These are phyloP conservation scores for Zosterops pallidus DNA, from an alignment of 2,113 vertebrate genomes.

Conservation along the genomic window DNA sequence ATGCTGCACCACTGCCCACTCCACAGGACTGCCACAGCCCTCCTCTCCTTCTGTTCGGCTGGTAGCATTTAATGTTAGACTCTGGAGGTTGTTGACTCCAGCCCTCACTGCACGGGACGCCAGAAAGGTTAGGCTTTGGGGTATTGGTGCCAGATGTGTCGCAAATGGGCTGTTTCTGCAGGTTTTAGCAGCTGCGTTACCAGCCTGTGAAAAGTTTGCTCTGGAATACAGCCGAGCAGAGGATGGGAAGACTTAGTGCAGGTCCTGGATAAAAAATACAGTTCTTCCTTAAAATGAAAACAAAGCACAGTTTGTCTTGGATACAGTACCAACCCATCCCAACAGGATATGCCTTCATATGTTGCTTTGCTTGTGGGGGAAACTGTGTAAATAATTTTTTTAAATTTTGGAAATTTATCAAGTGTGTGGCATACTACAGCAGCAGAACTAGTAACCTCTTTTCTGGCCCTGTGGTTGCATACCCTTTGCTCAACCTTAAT, in stretches of 20 bases:
- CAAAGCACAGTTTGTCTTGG: neutral
- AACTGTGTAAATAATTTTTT: neutral
- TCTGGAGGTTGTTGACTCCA: neutral
- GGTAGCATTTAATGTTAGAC: neutral
- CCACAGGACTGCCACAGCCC: fast-evolving
- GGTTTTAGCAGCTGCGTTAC: neutral
- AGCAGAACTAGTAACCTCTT: neutral
- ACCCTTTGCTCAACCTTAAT: neutral
- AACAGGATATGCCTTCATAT: neutral
- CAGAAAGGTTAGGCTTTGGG: neutral
- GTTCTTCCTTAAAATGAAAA: neutral
- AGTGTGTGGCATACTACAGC: neutral
- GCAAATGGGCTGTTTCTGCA: neutral
- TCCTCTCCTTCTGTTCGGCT: neutral
- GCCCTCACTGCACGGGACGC: fast-evolving
- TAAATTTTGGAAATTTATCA: neutral
- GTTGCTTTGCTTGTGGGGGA: neutral
- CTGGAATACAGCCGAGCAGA: neutral
- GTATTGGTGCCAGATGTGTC: neutral
- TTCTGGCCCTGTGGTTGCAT: neutral
- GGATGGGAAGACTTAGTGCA: neutral
- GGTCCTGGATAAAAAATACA: neutral
- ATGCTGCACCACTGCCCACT: fast-evolving
- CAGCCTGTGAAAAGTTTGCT: neutral
- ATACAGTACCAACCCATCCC: neutral